Conservation (phyloP, 2,888 invertebrate genomes). For the Clistopyga incitator region DNA sequence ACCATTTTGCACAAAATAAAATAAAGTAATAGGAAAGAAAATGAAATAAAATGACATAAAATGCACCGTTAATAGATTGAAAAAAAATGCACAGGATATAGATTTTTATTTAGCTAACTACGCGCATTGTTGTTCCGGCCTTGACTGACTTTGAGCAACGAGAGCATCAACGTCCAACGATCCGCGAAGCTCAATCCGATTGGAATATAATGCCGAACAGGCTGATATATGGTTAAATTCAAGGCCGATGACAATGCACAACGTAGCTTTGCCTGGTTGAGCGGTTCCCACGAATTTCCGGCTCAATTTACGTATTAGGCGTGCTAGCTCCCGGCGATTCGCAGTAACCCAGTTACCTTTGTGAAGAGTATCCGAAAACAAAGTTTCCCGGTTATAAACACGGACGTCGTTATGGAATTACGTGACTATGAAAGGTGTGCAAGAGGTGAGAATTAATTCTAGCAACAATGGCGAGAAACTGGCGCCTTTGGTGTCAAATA, state of each 20-base stretch:
- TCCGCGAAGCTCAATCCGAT: conserved; percentile 42
- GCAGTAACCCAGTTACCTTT: conserved; percentile 53
- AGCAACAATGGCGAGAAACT: conserved; percentile 34
- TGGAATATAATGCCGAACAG: conserved; percentile 11
- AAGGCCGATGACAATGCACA: conserved; percentile 42
- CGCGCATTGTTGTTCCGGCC: conserved; percentile 18
- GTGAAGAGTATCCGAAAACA: conserved; percentile 24
- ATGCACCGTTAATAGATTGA: neutral
- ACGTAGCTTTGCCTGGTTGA: conserved; percentile 29
- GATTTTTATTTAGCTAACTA: neutral
- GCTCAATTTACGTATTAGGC: conserved; percentile 60
- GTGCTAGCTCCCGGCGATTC: conserved; percentile 38
- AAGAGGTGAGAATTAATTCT: conserved; percentile 21
- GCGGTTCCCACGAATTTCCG: conserved; percentile 65
- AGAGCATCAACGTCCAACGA: conserved; percentile 55
- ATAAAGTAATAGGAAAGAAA: neutral
- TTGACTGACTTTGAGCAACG: conserved; percentile 54
- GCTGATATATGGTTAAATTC: neutral
- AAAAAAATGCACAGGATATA: neutral
- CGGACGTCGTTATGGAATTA: conserved; percentile 1
- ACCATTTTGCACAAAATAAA: neutral
- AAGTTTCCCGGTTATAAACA: conserved; percentile 4
- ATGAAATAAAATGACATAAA: neutral
- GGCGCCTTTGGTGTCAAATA: neutral
- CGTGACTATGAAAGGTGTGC: conserved; percentile 16